phyloP scores from a whole-genome alignment of 2,888 invertebrate genomes.

The Artemia sp. region DNA sequence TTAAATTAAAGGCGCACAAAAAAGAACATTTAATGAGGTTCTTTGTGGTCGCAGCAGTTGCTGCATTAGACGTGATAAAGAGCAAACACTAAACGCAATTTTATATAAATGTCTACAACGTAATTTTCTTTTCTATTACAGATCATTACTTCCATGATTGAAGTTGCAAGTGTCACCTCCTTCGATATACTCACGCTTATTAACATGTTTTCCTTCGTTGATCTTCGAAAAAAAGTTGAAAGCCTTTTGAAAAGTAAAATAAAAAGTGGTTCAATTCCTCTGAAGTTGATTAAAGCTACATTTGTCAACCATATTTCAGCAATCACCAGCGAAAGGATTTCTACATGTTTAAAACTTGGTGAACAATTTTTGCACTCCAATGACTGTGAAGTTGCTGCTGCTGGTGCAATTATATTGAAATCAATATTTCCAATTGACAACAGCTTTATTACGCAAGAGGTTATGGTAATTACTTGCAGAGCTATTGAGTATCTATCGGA shows the following conservation, averaged over 20 bases:
- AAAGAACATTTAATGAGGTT: too few species aligned
- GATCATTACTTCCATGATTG: background rate
- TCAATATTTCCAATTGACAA: background rate
- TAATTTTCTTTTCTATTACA: background rate
- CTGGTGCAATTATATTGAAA: background rate
- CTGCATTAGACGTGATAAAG: too few species aligned
- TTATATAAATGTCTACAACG: too few species aligned
- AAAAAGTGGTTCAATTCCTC: background rate
- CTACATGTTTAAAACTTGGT: background rate
- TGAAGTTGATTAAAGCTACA: background rate
- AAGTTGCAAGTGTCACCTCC: background rate
- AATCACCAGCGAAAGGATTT: background rate
- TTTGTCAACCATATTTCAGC: background rate
- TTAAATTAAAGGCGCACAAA: too few species aligned
- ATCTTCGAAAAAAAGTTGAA: background rate
- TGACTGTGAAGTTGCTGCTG: constrained; percentile 4
- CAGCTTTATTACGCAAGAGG: background rate
- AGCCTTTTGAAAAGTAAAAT: background rate
- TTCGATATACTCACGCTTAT: background rate
- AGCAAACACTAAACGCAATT: too few species aligned
- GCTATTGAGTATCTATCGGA: background rate
- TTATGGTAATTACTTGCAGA: background rate
- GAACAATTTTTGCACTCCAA: background rate
- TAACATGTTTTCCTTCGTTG: background rate
- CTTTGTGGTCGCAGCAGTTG: too few species aligned